Base-by-base conservation (phyloP, 1,140 invertebrate species). In the Musca domestica region DNA sequence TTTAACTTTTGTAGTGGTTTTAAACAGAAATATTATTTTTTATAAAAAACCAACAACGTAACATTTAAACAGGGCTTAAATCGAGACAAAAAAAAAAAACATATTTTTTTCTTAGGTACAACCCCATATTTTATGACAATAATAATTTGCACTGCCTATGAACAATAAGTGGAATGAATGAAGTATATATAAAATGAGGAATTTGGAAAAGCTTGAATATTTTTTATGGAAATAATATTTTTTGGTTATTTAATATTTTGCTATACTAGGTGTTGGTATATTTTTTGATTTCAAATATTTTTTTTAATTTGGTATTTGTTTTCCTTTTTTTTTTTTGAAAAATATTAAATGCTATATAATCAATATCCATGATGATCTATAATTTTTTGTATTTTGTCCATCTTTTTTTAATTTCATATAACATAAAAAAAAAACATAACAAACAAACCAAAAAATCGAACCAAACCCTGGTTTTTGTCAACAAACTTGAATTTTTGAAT, bases 111-210 rank as follows among this genome's bases (percentile, higher is more conserved):
- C 22, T 70, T 34, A 61, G 34, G 34, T 41, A 41, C 2, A 17
- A 19, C 10, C 4, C 34, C 5, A 41, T n/a, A n/a, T n/a, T n/a
- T n/a, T n/a, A n/a, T n/a, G 25, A 15, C 54, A 48, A 71, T 74
- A 77, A 78, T 71, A 73, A 76, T 79, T 79, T 80, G 77, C 77
- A 79, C 77, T 80, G 77, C 77, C 67, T 68, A 64, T 54, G 23
- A 68, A 56, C 19, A 67, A 25, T 3, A 12, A 4, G n/a, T n/a
- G n/a, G 34, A 41, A 41, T 41, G 34, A 41, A 41, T 10, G 4
- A 41, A 41, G n/a, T 41, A 9, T 30, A 4, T 30, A 30, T 61
- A 74, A 67, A 51, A 61, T 66, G 19, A 54, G 34, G 54, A 54
- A 51, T 30, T 19, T 61, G 27, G 17, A n/a, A 27, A n/a, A 51